Evolutionary conservation across 2,113 vertebrate genomes (phyloP), one percentile per base, ranked within the genome.

Genomic region (Fulica atra): DNA sequence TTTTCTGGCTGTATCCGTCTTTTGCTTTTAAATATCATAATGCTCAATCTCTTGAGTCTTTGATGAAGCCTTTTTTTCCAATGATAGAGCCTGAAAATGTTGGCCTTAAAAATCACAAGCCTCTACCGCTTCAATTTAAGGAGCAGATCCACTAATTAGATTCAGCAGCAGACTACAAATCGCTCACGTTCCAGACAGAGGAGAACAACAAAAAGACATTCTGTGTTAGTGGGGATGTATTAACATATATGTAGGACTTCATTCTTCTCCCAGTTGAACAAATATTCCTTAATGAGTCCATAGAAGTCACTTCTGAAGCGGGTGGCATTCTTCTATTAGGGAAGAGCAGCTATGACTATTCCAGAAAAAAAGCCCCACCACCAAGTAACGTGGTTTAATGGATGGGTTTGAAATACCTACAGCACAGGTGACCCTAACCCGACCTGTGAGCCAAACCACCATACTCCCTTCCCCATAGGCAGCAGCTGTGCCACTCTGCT

Each of bases 171-270:
- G 83, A 91, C 83, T 81, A 87, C 65, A 89, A 95, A 92, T 81
- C 71, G 88, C 88, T 94, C 82, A 92, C 4, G 64, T 93, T 95
- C 83, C 86, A 91, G 83, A 90, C 92, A 96, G 88, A 92, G 63
- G 23, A 94, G 86, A 81, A 91, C 70, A 89, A 96, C 89, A 95
- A 94, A 92, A 96, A 97, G 65, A 83, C 83, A 73, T 81, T 92
- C 86, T 65, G 44, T 86, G 48, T 92, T 92, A 93, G 80, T 46
- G 61, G 83, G 72, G 77, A 65, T 87, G 40, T 79, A 93, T 89
- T 95, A 91, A 92, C 83, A 94, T 66, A 79, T 31, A 96, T 86
- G 77, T 79, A 79, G 86, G 64, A 83, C 88, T 88, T 92, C 40
- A 81, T 95, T 92, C 77, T 92, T 86, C 69, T 81, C 57, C 3